These are phyloP conservation scores for Capreolus pygargus DNA, from an alignment of 2,113 vertebrate species.

Conservation along the genomic window DNA sequence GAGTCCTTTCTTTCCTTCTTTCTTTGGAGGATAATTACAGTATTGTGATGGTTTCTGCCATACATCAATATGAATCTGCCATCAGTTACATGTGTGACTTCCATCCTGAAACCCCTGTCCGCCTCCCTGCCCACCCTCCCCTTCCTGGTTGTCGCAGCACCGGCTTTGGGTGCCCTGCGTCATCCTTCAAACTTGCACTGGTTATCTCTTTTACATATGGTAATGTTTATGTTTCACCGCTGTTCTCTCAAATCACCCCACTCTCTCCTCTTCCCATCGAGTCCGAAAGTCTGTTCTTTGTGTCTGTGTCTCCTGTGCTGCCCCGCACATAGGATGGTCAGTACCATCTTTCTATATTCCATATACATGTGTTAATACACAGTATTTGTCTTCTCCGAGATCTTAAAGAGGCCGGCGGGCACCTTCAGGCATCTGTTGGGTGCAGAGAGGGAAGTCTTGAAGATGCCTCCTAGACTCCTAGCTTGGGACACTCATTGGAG, in stretches of 20 bases:
- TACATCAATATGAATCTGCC: neutral
- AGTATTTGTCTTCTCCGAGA: neutral
- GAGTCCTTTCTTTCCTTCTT: neutral
- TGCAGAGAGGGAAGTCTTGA: too few species aligned
- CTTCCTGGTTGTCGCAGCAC: neutral
- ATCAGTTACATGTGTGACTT: fast-evolving
- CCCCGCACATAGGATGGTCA: neutral
- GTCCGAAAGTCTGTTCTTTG: neutral
- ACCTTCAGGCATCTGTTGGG: fast-evolving
- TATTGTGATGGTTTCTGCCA: neutral
- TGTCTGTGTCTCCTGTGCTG: neutral
- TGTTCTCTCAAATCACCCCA: neutral
- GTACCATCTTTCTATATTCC: neutral
- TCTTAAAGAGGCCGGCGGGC: neutral
- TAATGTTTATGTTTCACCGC: neutral
- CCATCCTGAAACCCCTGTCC: neutral
- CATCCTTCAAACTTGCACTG: fast-evolving
- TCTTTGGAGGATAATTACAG: neutral
- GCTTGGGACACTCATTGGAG: neutral
- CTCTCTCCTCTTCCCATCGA: neutral
- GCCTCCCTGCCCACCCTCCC: neutral
- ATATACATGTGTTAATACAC: neutral
- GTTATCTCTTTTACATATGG: neutral
- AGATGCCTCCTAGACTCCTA: too few species aligned
- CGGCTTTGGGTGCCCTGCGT: fast-evolving